Evolutionary conservation across 2,113 vertebrate species (phyloP), one percentile per base, ranked within the genome.

Genomic region (Grallaria varia): DNA sequence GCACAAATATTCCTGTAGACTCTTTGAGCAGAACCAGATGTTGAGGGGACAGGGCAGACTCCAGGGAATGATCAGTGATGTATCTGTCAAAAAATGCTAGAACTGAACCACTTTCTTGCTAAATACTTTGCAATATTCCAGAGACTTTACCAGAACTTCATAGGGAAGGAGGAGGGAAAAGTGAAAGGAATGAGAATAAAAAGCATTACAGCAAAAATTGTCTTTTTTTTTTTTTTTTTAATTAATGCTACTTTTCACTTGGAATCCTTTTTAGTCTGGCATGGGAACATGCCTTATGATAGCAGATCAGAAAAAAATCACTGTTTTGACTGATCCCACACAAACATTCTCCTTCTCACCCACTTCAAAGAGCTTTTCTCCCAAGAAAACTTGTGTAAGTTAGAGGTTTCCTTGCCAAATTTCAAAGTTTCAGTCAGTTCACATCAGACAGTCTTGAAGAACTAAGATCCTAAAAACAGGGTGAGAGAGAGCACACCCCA

Each of bases 401-500:
- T 7, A 4, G 33, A 63, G 30, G 8, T 10, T 13, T 86, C 42
- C 76, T 52, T 89, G 56, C 50, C 64, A 80, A 73, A 62, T 12
- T 35, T 73, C 35, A 59, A 52, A 35, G 44, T n/a, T 81, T 24
- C 44, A 42, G 64, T 79, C 47, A 78, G 84, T 33, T 87, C 83
- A n/a, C 39, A 77, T 15, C 40, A 58, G 50, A 27, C 9, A 74
- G 60, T 8, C 35, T 55, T 9, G 15, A 64, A n/a, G 9, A 84
- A 22, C 4, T 4, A 30, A 31, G 13, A 88, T 69, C 55, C 30
- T 9, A 39, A 31, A 59, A 11, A 49, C 31, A 89, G 24, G 66
- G 37, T 0, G 0, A 60, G 23, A 71, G 25, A 39, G 47, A 27
- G 35, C 47, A 81, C n/a, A 47, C 22, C 42, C 39, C 1, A 0